Evolutionary conservation across 2,888 invertebrate species (phyloP).

Genomic region (Euphydryas editha): DNA sequence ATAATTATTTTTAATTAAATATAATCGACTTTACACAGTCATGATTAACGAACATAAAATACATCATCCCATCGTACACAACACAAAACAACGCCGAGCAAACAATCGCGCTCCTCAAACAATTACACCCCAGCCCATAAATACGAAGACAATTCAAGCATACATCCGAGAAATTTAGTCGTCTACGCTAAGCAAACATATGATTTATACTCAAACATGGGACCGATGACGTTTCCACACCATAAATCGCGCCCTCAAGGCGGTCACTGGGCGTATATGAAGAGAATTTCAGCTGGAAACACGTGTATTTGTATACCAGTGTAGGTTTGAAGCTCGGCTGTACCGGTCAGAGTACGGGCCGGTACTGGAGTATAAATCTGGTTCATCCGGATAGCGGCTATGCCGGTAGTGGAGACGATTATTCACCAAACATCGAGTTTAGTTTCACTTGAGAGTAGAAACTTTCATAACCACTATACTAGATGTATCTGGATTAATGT

Average conservation of each 20-base stretch:
- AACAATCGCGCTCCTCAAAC: conserved; percentile 41
- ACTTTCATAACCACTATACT: conserved; percentile 74
- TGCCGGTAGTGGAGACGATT: conserved; percentile 82
- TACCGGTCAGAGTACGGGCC: conserved; percentile 44
- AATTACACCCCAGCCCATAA: conserved; percentile 48
- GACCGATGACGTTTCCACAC: conserved; percentile 80
- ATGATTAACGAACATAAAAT: conserved; percentile 11
- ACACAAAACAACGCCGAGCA: conserved; percentile 26
- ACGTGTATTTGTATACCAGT: conserved; percentile 47
- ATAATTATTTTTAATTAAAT: background rate
- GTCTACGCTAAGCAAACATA: conserved; percentile 72
- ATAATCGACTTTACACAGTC: conserved; percentile 1
- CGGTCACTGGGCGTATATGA: conserved; percentile 77
- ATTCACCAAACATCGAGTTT: conserved; percentile 84
- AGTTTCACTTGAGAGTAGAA: conserved; percentile 80
- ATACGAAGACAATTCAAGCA: conserved; percentile 55
- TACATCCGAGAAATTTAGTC: conserved; percentile 64
- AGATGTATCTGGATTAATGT: background rate
- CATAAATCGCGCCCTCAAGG: conserved; percentile 80
- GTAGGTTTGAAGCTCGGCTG: background rate
- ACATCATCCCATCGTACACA: conserved; percentile 6
- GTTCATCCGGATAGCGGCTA: conserved; percentile 77
- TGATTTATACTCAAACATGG: conserved; percentile 78
- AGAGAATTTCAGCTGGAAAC: conserved; percentile 70
- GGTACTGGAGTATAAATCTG: conserved; percentile 78